A percentile compares a stretch with the other conserved stretches of the same genome.
Conservation (phyloP, 2,888 invertebrate genomes). For the Hyppa rectilinea region DNA sequence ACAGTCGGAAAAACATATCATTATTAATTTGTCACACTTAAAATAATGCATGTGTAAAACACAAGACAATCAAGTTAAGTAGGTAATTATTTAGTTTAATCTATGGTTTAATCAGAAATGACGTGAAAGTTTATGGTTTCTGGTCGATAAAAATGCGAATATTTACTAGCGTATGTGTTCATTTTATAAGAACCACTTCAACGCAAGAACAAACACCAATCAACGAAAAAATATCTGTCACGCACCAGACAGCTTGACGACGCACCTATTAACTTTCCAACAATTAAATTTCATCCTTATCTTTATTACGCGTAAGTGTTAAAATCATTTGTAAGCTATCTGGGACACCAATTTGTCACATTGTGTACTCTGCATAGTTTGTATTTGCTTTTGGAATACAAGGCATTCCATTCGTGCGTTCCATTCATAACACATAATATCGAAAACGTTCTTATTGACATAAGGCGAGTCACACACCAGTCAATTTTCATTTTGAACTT, state of each 20-base stretch:
- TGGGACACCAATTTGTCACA: slow-evolving; percentile 46
- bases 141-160: not conserved
- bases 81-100: not conserved
- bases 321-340: slow-evolving; percentile 54
- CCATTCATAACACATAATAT: slow-evolving; percentile 26
- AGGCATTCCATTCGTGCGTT: slow-evolving; percentile 54
- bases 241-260: slow-evolving; percentile 79
- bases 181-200: not conserved
- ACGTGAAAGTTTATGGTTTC: not conserved
- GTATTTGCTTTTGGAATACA: slow-evolving; percentile 49
- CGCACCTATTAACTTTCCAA: slow-evolving; percentile 60
- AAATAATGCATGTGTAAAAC: not conserved
- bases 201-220: slow-evolving; percentile 19
- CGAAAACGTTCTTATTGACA: too few species aligned
- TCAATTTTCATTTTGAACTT: too few species aligned
- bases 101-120: not conserved
- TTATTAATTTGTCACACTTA: not conserved
- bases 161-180: not conserved
- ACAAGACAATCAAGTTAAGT: not conserved
- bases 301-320: slow-evolving; percentile 51
- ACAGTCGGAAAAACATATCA: not conserved
- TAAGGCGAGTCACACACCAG: too few species aligned
- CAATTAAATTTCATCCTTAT: slow-evolving; percentile 57
- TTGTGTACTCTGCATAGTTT: slow-evolving; percentile 48
- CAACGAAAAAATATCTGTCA: slow-evolving; percentile 47